These are phyloP conservation scores for Aphidius colemani DNA, from an alignment of 2,888 invertebrate genomes.

Conservation along the genomic window DNA sequence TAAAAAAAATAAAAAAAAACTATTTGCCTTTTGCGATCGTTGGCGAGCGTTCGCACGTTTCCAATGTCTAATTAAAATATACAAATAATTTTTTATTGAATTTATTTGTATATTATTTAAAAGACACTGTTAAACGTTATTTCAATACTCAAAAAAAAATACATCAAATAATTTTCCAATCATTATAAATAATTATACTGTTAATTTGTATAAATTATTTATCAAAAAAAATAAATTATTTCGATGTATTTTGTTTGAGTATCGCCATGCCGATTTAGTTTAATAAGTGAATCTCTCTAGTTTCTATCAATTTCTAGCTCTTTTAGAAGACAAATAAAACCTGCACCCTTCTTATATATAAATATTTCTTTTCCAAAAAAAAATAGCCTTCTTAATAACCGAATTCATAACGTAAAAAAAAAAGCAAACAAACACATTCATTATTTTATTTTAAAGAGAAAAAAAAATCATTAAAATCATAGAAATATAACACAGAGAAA, in stretches of 20 bases:
- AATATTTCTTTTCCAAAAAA: background rate
- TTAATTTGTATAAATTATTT: background rate
- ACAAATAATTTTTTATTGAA: background rate
- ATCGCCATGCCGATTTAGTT: conserved; percentile 22
- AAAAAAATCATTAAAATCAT: conserved; percentile 1
- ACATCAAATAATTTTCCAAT: no score
- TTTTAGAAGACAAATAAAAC: conserved; percentile 19
- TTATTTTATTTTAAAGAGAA: background rate
- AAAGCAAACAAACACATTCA: background rate
- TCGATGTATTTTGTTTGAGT: conserved; percentile 5
- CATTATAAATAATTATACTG: background rate
- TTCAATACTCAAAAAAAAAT: conserved; percentile 48
- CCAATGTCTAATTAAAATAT: conserved; percentile 10
- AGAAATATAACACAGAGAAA: background rate
- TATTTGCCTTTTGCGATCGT: conserved; percentile 52
- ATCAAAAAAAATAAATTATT: conserved; percentile 1
- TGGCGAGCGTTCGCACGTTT: conserved; percentile 50
- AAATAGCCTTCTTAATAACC: conserved; percentile 5
- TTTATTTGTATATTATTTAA: conserved; percentile 16
- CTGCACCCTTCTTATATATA: conserved; percentile 20
- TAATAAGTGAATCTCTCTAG: conserved; percentile 14
- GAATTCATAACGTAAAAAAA: conserved; percentile 6
- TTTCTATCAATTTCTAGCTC: conserved; percentile 8
- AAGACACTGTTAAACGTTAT: conserved; percentile 40
- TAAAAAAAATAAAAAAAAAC: conserved; percentile 34